Conservation (phyloP, 2,888 invertebrate species). For the Drosophila ezoana region DNA sequence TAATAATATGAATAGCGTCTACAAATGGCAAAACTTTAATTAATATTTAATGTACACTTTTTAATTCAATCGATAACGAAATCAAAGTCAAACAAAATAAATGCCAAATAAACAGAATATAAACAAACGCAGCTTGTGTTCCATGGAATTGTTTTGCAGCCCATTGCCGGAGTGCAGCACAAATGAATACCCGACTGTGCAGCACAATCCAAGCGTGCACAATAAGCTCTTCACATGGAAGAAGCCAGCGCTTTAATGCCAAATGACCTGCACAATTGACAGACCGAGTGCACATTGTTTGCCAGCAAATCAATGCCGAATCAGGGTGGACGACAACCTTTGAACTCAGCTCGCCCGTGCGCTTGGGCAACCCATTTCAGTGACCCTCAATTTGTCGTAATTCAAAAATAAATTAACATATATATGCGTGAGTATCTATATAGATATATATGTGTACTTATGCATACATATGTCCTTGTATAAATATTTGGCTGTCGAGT, state of each 20-base stretch:
- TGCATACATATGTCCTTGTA: constrained; percentile 7
- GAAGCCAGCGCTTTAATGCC: background rate
- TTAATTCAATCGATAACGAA: constrained; percentile 53
- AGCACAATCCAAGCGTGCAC: no score
- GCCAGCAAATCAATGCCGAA: constrained; percentile 22
- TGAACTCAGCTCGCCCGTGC: no score
- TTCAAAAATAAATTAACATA: constrained; percentile 54
- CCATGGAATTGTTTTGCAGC: no score
- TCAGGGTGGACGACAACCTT: background rate
- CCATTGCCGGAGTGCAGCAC: no score
- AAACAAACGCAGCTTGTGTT: background rate
- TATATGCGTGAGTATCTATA: background rate
- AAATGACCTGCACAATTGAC: constrained; percentile 6
- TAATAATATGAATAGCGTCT: constrained; percentile 36
- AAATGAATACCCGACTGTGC: no score
- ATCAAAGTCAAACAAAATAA: constrained; percentile 28
- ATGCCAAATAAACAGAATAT: constrained; percentile 13
- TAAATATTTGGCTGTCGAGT: constrained; percentile 49
- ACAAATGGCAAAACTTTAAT: constrained; percentile 46
- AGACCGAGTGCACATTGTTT: background rate
- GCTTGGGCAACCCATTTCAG: background rate
- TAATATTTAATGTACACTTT: constrained; percentile 72
- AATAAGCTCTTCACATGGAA: no score
- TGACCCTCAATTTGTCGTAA: constrained; percentile 41
- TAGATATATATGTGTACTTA: background rate